These are phyloP conservation scores for Marasmarcha lunaedactyla DNA, from an alignment of 2,888 invertebrate genomes.

Conservation along the genomic window DNA sequence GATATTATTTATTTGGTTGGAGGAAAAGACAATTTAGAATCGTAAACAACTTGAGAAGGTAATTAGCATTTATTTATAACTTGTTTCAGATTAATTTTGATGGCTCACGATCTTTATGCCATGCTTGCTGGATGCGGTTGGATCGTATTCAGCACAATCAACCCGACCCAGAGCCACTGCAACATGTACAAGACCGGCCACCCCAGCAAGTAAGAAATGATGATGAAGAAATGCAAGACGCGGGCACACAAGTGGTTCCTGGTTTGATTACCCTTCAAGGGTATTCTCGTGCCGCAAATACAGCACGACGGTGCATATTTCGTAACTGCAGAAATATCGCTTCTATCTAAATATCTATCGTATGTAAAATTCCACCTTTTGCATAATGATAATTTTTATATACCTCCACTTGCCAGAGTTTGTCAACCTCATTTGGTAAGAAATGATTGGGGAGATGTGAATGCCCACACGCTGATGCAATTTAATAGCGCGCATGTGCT, in stretches of 20 bases:
- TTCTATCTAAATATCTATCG: no score
- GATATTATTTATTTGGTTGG: no score
- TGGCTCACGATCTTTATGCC: conserved; percentile 12
- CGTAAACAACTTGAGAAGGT: no score
- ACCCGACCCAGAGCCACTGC: no score
- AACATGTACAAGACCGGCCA: no score
- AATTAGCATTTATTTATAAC: conserved; percentile 2
- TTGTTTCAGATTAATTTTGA: conserved; percentile 13
- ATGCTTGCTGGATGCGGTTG: conserved; percentile 12
- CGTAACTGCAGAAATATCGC: neutral
- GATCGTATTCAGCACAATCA: conserved; percentile 8
- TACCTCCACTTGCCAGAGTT: no score
- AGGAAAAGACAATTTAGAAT: no score
- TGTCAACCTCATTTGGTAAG: conserved; percentile 4
- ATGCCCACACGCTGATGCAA: neutral
- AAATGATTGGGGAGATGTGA: conserved; percentile 2
- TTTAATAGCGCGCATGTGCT: conserved; percentile 10
- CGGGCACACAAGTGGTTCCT: no score
- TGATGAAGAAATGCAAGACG: no score
- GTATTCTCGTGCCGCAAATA: conserved; percentile 1
- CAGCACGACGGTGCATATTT: conserved; percentile 1
- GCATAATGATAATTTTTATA: no score
- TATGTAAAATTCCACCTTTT: no score
- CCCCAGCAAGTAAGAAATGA: no score
- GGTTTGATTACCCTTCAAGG: neutral